These are phyloP conservation scores for Stratiolaelaps scimitus DNA, from an alignment of 1,140 invertebrate genomes.

Conservation along the genomic window DNA sequence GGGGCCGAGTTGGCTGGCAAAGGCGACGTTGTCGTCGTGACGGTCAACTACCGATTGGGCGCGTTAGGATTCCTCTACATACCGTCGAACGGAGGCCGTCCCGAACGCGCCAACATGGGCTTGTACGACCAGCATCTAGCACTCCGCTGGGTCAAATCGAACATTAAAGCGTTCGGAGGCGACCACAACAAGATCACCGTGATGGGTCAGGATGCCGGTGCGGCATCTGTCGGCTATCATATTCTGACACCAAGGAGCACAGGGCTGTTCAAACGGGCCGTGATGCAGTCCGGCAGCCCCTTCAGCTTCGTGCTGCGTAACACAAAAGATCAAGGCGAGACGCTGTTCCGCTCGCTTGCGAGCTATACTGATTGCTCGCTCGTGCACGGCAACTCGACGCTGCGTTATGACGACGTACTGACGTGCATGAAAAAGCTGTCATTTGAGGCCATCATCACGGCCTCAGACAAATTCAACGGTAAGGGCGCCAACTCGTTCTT, in stretches of 20 bases:
- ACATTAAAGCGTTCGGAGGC: constrained; percentile 37
- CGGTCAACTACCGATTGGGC: constrained; percentile 87
- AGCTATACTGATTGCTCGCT: constrained; percentile 17
- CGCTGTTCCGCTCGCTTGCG: constrained; percentile 10
- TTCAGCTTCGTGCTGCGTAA: constrained; percentile 19
- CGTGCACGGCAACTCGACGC: constrained; percentile 8
- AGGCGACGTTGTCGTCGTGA: constrained; percentile 82
- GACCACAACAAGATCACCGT: constrained; percentile 42
- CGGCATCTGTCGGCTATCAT: constrained; percentile 39
- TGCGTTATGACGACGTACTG: constrained; percentile 14
- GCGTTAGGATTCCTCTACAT: constrained; percentile 66
- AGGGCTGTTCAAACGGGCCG: constrained; percentile 38
- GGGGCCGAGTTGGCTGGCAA: constrained; percentile 76
- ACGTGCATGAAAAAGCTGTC: constrained; percentile 13
- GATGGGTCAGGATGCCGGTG: constrained; percentile 45
- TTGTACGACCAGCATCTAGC: constrained; percentile 35
- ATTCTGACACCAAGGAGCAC: constrained; percentile 38
- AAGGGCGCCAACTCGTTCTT: constrained; percentile 24
- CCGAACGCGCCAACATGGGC: constrained; percentile 34
- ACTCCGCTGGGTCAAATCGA: constrained; percentile 35
- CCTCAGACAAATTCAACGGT: constrained; percentile 24
- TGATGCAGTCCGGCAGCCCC: constrained; percentile 38
- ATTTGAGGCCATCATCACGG: constrained; percentile 15
- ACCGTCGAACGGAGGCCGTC: constrained; percentile 3
- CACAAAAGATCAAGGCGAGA: constrained; percentile 16